Evolutionary conservation across 2,797 vertebrate species (phyloP).

Genomic region (Champsocephalus esox): DNA sequence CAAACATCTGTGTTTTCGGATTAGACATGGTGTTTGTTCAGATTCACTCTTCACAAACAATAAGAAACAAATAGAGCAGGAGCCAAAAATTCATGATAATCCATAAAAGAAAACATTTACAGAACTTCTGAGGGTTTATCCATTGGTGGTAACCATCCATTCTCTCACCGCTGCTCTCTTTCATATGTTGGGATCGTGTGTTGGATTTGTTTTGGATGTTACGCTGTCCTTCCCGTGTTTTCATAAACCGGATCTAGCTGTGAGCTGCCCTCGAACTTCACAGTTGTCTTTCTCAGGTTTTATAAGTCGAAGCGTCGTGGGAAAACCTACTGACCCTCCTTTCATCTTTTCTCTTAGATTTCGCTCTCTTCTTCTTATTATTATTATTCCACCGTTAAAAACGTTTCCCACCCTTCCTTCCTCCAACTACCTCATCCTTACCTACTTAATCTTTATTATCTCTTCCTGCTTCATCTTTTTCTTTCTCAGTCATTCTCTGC

Average conservation of each 20-base stretch:
- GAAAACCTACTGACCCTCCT: slow-evolving; percentile 47
- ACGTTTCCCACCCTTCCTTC: slow-evolving; percentile 52
- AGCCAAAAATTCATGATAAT: slow-evolving; percentile 53
- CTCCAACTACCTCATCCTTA: slow-evolving; percentile 46
- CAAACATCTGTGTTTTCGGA: slow-evolving; percentile 71
- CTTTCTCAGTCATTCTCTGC: background rate
- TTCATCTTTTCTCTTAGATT: slow-evolving; percentile 53
- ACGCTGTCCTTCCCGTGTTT: slow-evolving; percentile 73
- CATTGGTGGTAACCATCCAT: slow-evolving; percentile 11
- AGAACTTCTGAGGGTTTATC: slow-evolving; percentile 52
- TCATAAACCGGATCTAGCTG: slow-evolving; percentile 65
- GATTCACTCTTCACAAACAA: slow-evolving; percentile 61
- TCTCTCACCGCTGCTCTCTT: slow-evolving; percentile 29
- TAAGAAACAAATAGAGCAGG: slow-evolving; percentile 51
- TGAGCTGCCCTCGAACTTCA: slow-evolving; percentile 62
- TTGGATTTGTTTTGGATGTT: slow-evolving; percentile 75
- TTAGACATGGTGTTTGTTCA: slow-evolving; percentile 56
- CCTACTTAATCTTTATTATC: slow-evolving; percentile 37
- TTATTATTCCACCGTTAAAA: slow-evolving; percentile 43
- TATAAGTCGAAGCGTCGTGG: slow-evolving; percentile 39
- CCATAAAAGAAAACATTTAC: slow-evolving; percentile 51
- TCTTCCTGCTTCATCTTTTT: slow-evolving; percentile 36
- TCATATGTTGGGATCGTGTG: slow-evolving; percentile 40
- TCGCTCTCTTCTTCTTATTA: slow-evolving; percentile 40
- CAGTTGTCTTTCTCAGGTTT: slow-evolving; percentile 62